Evolutionary conservation across 2,888 invertebrate species (phyloP).

Genomic region (Cephus sareptanus): DNA sequence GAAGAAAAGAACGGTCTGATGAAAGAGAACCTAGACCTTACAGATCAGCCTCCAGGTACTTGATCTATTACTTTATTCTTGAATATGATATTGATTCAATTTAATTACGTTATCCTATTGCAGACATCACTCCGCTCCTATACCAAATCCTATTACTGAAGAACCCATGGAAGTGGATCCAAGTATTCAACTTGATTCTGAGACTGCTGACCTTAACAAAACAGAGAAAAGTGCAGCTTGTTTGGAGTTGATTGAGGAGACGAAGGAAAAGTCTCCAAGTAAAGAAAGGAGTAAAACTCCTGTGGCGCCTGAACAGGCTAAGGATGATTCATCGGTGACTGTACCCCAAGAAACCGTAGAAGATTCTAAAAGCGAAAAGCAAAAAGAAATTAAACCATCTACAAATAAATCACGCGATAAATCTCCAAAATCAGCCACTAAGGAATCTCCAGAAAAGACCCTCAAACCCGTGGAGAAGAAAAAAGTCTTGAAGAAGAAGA

Average conservation of each 20-base stretch:
- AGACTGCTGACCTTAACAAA: slow-evolving; percentile 42
- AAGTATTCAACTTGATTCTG: slow-evolving; percentile 17
- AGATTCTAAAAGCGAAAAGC: slow-evolving; percentile 14
- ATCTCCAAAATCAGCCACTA: slow-evolving; percentile 33
- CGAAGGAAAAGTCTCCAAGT: slow-evolving; percentile 59
- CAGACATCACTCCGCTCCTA: slow-evolving; percentile 58
- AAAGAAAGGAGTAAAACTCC: slow-evolving; percentile 63
- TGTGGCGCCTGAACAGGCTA: slow-evolving; percentile 51
- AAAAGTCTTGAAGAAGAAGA: slow-evolving; percentile 60
- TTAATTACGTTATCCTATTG: background rate
- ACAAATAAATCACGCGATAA: slow-evolving; percentile 40
- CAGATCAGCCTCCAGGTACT: slow-evolving; percentile 48
- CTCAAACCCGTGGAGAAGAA: slow-evolving; percentile 51
- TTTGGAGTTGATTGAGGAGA: slow-evolving; percentile 66
- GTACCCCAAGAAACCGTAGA: background rate
- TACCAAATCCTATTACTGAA: slow-evolving; percentile 53
- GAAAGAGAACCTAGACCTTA: slow-evolving; percentile 50
- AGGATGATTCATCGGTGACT: slow-evolving; percentile 40
- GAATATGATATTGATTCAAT: background rate
- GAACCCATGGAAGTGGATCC: slow-evolving; percentile 57
- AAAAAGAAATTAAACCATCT: slow-evolving; percentile 31
- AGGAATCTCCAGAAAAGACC: slow-evolving; percentile 34
- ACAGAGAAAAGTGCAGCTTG: slow-evolving; percentile 61
- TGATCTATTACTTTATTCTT: slow-evolving; percentile 7
- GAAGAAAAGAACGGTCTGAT: slow-evolving; percentile 52